phyloP scores from a whole-genome alignment of 1,140 invertebrate species.

The Meloidogyne floridensis region DNA sequence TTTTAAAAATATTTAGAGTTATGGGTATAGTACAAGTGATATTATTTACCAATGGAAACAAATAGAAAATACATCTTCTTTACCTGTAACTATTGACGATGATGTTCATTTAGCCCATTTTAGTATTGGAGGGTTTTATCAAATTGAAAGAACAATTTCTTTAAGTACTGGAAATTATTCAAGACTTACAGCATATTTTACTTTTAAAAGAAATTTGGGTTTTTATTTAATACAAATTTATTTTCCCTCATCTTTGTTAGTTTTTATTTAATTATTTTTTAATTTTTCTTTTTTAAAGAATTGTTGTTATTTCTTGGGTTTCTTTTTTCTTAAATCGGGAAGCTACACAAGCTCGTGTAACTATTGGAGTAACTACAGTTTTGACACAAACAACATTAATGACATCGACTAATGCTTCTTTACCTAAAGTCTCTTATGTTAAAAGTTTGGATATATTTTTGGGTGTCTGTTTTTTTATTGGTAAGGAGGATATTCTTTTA shows the following conservation, averaged over 20 bases:
- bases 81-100: conserved; percentile 67
- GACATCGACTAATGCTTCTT: conserved; percentile 64
- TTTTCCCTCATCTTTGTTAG: conserved; percentile 85
- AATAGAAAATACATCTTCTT: not conserved
- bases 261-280: not conserved
- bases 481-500: conserved; percentile 10
- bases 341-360: conserved; percentile 91
- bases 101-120: conserved; percentile 76
- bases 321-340: conserved; percentile 90
- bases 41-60: conserved; percentile 86
- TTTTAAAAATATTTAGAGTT: conserved; percentile 67
- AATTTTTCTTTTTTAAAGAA: conserved; percentile 11
- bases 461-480: conserved; percentile 65
- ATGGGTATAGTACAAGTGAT: conserved; percentile 95
- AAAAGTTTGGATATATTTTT: conserved; percentile 66
- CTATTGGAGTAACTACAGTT: conserved; percentile 74
- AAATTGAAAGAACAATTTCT: conserved; percentile 85
- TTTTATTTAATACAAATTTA: conserved; percentile 99
- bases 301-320: conserved; percentile 66
- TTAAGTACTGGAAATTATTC: conserved; percentile 97
- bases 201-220: conserved; percentile 95
- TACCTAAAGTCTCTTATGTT: conserved; percentile 71
- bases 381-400: conserved; percentile 66
- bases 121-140: conserved; percentile 86
- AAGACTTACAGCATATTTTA: conserved; percentile 91